Base-by-base conservation (phyloP, 2,797 vertebrate species). In the Poliocrania exsul region DNA sequence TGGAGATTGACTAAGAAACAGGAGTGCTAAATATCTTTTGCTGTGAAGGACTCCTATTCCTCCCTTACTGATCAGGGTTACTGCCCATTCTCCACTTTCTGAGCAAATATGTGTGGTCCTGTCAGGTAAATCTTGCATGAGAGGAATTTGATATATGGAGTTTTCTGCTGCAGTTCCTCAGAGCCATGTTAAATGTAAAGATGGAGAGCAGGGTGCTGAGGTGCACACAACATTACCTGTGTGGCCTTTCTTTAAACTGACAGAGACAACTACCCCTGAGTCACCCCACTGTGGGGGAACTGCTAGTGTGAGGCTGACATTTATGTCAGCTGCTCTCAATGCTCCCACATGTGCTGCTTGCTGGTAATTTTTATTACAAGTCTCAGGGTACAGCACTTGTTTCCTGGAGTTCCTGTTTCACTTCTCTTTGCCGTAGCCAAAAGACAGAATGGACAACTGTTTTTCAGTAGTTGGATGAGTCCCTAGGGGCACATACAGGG, bases 401-500 rank as follows among this genome's bases (percentile, higher is more conserved):
- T 86, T 81, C n/a, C 31, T 51, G 53, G 54, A 66, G 29, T 49
- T 81, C 7, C 40, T 83, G 29, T 61, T 75, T 71, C 11, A n/a
- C 18, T 86, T 81, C 71, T 64, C 60, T 83, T 74, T 0, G 0
- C 51, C 11, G 4, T 16, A 81, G 28, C 9, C 35, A 75, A 70
- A 46, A 23, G 42, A 24, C 56, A 87, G 58, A 58, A 64, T 28
- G 67, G 49, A 53, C 40, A 47, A 66, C n/a, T 83, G 11, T 13
- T 72, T 91, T 83, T 83, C 50, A 54, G 35, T 35, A 69, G 28
- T 6, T 84, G 28, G 38, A 35, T 67, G 40, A 80, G 53, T 74
- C n/a, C 37, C 26, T 53, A 31, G 21, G 10, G 24, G 5, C 50
- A 26, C 0, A 0, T 31, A 37, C 3, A 50, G 38, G 16, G 33